These are phyloP conservation scores for Macrocentrus cingulum DNA, from an alignment of 1,140 invertebrate genomes.

Conservation along the genomic window DNA sequence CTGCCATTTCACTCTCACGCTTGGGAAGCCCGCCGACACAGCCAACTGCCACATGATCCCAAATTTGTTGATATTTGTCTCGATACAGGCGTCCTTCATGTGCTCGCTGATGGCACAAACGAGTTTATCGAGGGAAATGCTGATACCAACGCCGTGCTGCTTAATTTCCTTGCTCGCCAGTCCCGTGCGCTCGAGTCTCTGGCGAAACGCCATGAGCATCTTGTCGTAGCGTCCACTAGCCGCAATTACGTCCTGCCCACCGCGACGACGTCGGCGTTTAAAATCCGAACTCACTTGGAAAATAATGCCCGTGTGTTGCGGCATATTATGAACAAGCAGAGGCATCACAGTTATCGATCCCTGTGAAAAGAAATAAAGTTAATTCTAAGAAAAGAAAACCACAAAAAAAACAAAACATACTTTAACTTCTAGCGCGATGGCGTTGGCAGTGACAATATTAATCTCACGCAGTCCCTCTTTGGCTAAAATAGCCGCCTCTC, in stretches of 20 bases:
- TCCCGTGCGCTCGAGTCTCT: slow-evolving; percentile 47
- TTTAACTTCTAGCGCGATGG: slow-evolving; percentile 72
- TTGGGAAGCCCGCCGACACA: slow-evolving; percentile 59
- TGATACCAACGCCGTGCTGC: slow-evolving; percentile 72
- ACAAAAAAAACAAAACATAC: slow-evolving; percentile 52
- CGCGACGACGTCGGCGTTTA: slow-evolving; percentile 62
- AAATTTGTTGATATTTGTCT: slow-evolving; percentile 34
- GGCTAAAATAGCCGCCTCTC: slow-evolving; percentile 66
- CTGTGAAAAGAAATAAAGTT: slow-evolving; percentile 57
- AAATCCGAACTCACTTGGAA: slow-evolving; percentile 71
- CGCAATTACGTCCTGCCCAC: slow-evolving; percentile 65
- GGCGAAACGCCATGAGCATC: slow-evolving; percentile 47
- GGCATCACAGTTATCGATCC: slow-evolving; percentile 66
- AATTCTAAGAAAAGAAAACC: no score
- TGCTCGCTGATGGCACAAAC: slow-evolving; percentile 60
- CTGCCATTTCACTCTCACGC: slow-evolving; percentile 66
- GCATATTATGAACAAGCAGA: slow-evolving; percentile 66
- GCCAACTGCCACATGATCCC: slow-evolving; percentile 68
- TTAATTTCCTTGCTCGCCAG: slow-evolving; percentile 49
- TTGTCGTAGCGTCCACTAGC: slow-evolving; percentile 63
- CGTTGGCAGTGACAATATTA: slow-evolving; percentile 69
- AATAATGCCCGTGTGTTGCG: slow-evolving; percentile 71
- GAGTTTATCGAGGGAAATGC: slow-evolving; percentile 73
- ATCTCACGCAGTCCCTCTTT: slow-evolving; percentile 74
- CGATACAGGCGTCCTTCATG: slow-evolving; percentile 12